Percentiles rank a stretch among this genome's conserved stretches.
Evolutionary conservation across 2,797 vertebrate species (phyloP).

Genomic region (Paratrypauchen microcephalus): DNA sequence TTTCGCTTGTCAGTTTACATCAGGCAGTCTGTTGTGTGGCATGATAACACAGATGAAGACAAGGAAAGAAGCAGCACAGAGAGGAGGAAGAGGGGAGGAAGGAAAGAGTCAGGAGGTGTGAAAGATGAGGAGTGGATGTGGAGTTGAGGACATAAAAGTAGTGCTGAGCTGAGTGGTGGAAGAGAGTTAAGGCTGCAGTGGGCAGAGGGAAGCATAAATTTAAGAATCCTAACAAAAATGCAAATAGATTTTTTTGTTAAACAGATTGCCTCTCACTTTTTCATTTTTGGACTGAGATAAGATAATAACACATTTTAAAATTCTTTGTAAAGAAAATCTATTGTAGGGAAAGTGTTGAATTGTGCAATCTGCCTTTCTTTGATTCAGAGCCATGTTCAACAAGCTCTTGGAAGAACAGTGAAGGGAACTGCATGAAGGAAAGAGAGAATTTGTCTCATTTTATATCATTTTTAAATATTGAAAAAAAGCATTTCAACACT

Average conservation of each 20-base stretch:
- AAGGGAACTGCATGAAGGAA: not conserved
- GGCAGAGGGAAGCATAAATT: slow-evolving; percentile 18
- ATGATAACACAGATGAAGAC: slow-evolving; percentile 22
- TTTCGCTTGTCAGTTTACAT: slow-evolving; percentile 75
- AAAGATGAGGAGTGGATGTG: slow-evolving; percentile 11
- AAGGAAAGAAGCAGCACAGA: slow-evolving; percentile 6
- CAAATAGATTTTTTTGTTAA: not conserved
- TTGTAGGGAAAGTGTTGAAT: not conserved
- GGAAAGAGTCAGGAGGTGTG: slow-evolving; percentile 16
- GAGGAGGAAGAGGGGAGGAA: not conserved
- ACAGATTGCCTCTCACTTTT: not conserved
- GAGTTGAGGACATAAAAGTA: slow-evolving; percentile 14
- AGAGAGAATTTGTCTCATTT: too few relatives aligned
- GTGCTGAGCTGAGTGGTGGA: slow-evolving; percentile 7
- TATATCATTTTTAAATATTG: too few relatives aligned
- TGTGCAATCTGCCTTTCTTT: not conserved
- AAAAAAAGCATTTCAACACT: too few relatives aligned
- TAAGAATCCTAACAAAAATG: not conserved
- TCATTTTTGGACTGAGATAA: not conserved
- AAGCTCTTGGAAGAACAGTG: not conserved
- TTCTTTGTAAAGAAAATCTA: too few relatives aligned
- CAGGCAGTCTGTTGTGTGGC: slow-evolving; percentile 30
- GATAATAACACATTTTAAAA: too few relatives aligned
- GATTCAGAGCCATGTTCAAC: not conserved
- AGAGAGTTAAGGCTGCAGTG: slow-evolving; percentile 15